Evolutionary conservation across 2,888 invertebrate genomes (phyloP), one percentile per base, ranked within the genome.

Genomic region (Erebia aethiops): DNA sequence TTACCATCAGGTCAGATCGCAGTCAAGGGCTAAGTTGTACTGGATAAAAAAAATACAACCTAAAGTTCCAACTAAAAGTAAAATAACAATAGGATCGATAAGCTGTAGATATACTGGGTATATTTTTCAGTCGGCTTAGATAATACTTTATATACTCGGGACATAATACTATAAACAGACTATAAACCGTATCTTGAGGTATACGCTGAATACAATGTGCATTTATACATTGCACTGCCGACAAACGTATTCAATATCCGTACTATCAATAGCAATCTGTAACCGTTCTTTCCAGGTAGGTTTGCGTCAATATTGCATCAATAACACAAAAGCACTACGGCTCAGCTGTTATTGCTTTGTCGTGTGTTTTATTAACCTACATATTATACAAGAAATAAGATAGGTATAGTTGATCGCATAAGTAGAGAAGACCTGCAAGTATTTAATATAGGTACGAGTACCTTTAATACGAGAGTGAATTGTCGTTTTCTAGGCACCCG

Each of bases 281-380:
- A 64, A 64, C 64, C 35, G 54, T 54, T 64, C 54, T 62, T 62
- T 49, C 62, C 64, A 41, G 54, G 52, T 41, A 52, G 52, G 35
- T 64, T 54, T 64, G 64, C 54, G 64, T 54, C 64, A 64, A 54
- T 64, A 64, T 64, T 64, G 52, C 35, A 64, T 41, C 64, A 41
- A 64, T 64, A 52, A 64, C 52, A 64, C 64, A 64, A 64, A 64
- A 64, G 54, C 52, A 64, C 41, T 54, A 26, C 51, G 49, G 16
- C 49, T 51, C 21, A n/a, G 11, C 41, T 8, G 9, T 10, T 64
- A 64, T 54, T 64, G 64, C 52, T 52, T 64, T 54, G 2, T 14
- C 51, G 14, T 26, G 16, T 52, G 35, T 52, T 52, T 64, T 64
- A 52, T 41, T 35, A 41, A 61, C 43, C 43, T 43, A 61, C 26